Evolutionary conservation across 2,797 vertebrate species (phyloP).

Genomic region (Lagocephalus sceleratus): DNA sequence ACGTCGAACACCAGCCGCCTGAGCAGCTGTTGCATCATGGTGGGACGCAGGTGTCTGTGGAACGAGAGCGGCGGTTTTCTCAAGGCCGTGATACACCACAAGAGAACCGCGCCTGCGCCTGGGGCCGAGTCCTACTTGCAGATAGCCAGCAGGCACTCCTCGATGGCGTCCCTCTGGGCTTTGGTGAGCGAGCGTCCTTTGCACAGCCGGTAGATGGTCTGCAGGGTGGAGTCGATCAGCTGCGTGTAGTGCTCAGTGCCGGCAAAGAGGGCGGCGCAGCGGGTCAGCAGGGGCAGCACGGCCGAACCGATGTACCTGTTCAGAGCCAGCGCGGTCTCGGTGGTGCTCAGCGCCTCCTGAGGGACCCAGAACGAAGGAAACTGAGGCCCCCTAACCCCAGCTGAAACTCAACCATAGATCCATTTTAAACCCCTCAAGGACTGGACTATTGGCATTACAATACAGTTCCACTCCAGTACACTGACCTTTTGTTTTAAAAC

Average conservation of each 20-base stretch:
- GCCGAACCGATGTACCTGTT: conserved; percentile 94
- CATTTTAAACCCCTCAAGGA: no score
- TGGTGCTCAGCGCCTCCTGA: conserved; percentile 92
- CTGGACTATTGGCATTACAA: no score
- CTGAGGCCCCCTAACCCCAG: neutral
- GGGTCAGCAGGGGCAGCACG: conserved; percentile 90
- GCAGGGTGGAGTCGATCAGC: conserved; percentile 90
- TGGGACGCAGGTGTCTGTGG: conserved; percentile 88
- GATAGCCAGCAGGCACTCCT: conserved; percentile 93
- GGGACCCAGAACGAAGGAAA: conserved; percentile 6
- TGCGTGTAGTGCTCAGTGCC: conserved; percentile 88
- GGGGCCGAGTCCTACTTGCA: conserved; percentile 82
- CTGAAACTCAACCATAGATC: no score
- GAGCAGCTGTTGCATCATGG: conserved; percentile 95
- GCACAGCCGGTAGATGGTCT: conserved; percentile 95
- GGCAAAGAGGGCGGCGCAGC: conserved; percentile 90
- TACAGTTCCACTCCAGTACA: no score
- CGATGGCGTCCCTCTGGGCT: conserved; percentile 94
- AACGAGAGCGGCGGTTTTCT: conserved; percentile 3
- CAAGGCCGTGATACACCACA: neutral
- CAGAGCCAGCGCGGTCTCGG: conserved; percentile 91
- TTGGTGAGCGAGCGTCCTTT: conserved; percentile 97
- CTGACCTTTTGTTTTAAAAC: no score
- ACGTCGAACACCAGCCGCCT: conserved; percentile 97
- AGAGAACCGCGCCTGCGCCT: neutral